These are phyloP conservation scores for Dascillus cervinus DNA, from an alignment of 2,888 invertebrate species.

Conservation along the genomic window DNA sequence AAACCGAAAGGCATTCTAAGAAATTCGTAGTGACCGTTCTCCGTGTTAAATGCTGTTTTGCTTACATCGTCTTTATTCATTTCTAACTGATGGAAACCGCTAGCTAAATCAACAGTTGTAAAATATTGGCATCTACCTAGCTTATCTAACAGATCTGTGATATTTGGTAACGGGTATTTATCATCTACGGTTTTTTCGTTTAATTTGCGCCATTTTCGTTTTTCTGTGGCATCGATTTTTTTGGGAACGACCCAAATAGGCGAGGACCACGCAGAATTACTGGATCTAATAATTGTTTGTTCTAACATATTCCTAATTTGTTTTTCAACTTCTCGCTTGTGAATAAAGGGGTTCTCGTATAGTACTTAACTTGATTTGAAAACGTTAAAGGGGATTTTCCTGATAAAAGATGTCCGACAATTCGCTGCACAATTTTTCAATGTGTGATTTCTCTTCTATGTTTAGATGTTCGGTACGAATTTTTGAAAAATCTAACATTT, in stretches of 20 bases:
- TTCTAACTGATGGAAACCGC: slow-evolving; percentile 22
- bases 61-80: slow-evolving; percentile 11
- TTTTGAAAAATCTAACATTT: slow-evolving; percentile 3
- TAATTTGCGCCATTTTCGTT: slow-evolving; percentile 12
- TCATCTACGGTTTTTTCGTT: slow-evolving; percentile 14
- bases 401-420: slow-evolving; percentile 15
- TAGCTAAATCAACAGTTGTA: slow-evolving; percentile 18
- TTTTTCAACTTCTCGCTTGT: slow-evolving; percentile 21
- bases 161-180: slow-evolving; percentile 15
- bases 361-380: slow-evolving; percentile 20
- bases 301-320: slow-evolving; percentile 19
- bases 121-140: slow-evolving; percentile 11
- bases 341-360: slow-evolving; percentile 17
- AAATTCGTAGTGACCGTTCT: slow-evolving; percentile 19
- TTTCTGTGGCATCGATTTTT: slow-evolving; percentile 21
- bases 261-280: slow-evolving; percentile 16
- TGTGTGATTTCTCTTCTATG: slow-evolving; percentile 13
- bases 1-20: slow-evolving; percentile 20
- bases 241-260: slow-evolving; percentile 24
- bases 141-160: slow-evolving; percentile 18
- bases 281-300: slow-evolving; percentile 18
- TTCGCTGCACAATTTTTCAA: slow-evolving; percentile 12
- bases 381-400: slow-evolving; percentile 11
- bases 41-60: slow-evolving; percentile 23
- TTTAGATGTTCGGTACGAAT: slow-evolving; percentile 15